These are phyloP conservation scores for Leuciscus idus DNA, from an alignment of 2,113 vertebrate species.

Conservation along the genomic window DNA sequence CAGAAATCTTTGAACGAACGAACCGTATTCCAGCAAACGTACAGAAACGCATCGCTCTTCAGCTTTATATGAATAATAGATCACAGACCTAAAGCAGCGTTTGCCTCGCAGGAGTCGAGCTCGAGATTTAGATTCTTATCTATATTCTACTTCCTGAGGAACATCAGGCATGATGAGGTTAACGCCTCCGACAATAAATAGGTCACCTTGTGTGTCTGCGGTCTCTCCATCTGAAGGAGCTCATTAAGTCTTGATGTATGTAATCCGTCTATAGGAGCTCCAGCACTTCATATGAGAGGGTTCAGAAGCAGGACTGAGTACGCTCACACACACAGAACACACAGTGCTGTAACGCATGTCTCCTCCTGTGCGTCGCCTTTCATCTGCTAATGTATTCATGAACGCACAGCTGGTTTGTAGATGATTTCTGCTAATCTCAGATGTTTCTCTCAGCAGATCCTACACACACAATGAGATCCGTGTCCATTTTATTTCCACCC, in stretches of 20 bases:
- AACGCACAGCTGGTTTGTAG: conserved; percentile 55
- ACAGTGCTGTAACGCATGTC: conserved; percentile 53
- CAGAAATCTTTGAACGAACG: too few relatives aligned
- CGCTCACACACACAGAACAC: background rate
- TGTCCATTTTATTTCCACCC: background rate
- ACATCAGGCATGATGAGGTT: background rate
- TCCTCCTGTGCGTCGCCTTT: conserved; percentile 41
- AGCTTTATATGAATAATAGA: conserved; percentile 76
- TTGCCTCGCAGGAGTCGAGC: conserved; percentile 64
- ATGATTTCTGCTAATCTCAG: conserved; percentile 49
- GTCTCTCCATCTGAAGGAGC: background rate
- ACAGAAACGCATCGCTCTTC: background rate
- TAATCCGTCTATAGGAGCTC: conserved; percentile 10
- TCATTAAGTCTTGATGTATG: conserved; percentile 44
- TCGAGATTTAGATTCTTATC: conserved; percentile 40
- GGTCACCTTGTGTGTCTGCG: conserved; percentile 34
- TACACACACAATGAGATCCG: background rate
- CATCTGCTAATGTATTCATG: conserved; percentile 44
- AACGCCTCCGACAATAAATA: background rate
- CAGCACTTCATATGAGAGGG: background rate
- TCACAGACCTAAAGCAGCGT: conserved; percentile 70
- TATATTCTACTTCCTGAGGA: background rate
- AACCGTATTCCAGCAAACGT: too few relatives aligned
- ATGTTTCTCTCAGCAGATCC: conserved; percentile 20
- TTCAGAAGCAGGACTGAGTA: background rate